These are phyloP conservation scores for Hiodon tergisus DNA, from an alignment of 2,113 vertebrate species.

Conservation along the genomic window DNA sequence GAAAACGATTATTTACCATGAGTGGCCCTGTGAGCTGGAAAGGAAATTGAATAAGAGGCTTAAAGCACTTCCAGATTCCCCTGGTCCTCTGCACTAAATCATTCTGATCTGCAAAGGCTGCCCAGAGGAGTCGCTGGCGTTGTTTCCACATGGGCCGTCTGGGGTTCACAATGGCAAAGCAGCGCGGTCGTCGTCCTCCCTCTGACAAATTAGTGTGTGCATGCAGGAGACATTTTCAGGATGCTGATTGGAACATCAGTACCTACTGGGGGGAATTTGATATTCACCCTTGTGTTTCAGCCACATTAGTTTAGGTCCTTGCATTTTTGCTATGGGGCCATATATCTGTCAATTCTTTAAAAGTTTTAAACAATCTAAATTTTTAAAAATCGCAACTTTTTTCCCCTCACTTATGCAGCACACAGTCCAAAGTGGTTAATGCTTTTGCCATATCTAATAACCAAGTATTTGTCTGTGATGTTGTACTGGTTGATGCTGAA, in stretches of 20 bases:
- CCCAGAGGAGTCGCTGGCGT: slow-evolving; percentile 13
- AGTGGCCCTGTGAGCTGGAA: background rate
- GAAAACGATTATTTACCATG: slow-evolving; percentile 24
- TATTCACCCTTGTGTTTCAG: background rate
- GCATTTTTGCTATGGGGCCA: background rate
- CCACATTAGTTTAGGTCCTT: background rate
- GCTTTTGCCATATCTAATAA: no score
- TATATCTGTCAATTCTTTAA: background rate
- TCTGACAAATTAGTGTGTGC: slow-evolving; percentile 19
- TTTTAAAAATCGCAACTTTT: background rate
- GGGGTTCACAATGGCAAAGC: slow-evolving; percentile 7
- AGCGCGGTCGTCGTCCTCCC: background rate
- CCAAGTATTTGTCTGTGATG: no score
- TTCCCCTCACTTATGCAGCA: background rate
- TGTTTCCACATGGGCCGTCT: slow-evolving; percentile 11
- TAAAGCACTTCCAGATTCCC: slow-evolving; percentile 32
- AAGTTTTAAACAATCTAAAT: background rate
- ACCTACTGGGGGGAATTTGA: background rate
- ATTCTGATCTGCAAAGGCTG: slow-evolving; percentile 10
- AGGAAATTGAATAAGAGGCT: slow-evolving; percentile 34
- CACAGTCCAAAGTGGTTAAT: background rate
- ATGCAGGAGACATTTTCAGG: slow-evolving; percentile 36
- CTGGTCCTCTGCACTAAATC: slow-evolving; percentile 11
- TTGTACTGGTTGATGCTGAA: no score
- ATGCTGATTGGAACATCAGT: slow-evolving; percentile 16